Evolutionary conservation across 2,888 invertebrate species (phyloP).

Genomic region (Cordylochernes scorpioides): DNA sequence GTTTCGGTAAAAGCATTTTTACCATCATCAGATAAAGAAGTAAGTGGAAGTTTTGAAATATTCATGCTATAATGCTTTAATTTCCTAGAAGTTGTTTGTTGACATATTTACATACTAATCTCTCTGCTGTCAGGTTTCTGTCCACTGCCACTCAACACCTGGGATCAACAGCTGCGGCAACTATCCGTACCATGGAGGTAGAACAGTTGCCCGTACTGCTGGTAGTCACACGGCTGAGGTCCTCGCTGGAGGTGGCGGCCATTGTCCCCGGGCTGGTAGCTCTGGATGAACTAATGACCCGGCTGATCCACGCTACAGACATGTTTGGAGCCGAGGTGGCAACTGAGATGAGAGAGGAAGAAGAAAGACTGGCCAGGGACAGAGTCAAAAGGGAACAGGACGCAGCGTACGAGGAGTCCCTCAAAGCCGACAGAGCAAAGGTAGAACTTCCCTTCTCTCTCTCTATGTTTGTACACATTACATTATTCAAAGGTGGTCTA

Average conservation of each 20-base stretch:
- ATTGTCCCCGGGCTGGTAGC: constrained; percentile 77
- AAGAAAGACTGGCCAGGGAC: constrained; percentile 48
- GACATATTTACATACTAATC: too few species aligned
- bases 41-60: too few species aligned
- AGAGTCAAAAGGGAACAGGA: constrained; percentile 76
- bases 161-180: constrained; percentile 53
- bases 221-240: constrained; percentile 59
- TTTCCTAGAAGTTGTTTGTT: too few species aligned
- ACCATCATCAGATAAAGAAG: too few species aligned
- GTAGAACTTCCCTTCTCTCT: constrained; percentile 13
- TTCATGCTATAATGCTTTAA: too few species aligned
- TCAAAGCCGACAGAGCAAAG: constrained; percentile 41
- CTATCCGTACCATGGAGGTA: constrained; percentile 53
- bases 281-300: constrained; percentile 59
- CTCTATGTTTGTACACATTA: too few species aligned
- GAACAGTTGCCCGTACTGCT: constrained; percentile 67
- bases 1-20: too few species aligned
- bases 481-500: too few species aligned
- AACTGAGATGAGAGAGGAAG: constrained; percentile 49
- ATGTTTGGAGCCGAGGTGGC: constrained; percentile 47
- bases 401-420: constrained; percentile 63
- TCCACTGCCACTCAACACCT: constrained; percentile 44
- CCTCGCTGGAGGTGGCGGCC: constrained; percentile 64
- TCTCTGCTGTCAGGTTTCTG: constrained; percentile 33
- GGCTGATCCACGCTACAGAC: constrained; percentile 60